These are phyloP conservation scores for Sibirionetta formosa DNA, from an alignment of 2,797 vertebrate species.

Conservation along the genomic window DNA sequence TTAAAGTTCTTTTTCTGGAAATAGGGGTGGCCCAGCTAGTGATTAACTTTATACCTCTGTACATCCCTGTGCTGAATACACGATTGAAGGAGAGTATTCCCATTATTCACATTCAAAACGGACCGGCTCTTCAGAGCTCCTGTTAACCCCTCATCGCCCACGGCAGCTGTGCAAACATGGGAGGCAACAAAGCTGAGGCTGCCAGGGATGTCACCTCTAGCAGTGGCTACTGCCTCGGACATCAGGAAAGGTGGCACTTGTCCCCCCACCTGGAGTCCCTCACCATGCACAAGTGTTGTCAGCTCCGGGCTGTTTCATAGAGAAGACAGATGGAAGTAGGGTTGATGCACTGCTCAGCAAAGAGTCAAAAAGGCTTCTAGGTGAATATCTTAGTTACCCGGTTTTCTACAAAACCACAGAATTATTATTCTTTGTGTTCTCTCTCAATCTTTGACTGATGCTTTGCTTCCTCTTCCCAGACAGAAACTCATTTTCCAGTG, in stretches of 20 bases:
- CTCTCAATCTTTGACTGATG: background rate
- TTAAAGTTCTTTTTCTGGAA: slow-evolving; percentile 82
- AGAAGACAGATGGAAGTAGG: background rate
- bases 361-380: background rate
- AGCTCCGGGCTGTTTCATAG: fast-evolving
- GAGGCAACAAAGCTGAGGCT: background rate
- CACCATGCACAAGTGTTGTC: fast-evolving
- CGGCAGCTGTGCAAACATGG: background rate
- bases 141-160: slow-evolving; percentile 56
- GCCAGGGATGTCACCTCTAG: fast-evolving
- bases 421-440: background rate
- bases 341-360: background rate
- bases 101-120: slow-evolving; percentile 74
- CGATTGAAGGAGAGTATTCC: slow-evolving; percentile 80
- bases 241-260: fast-evolving
- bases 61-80: slow-evolving; percentile 77
- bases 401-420: background rate
- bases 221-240: background rate
- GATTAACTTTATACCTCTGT: slow-evolving; percentile 81
- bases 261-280: background rate
- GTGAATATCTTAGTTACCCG: background rate
- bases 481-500: background rate
- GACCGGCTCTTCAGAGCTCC: slow-evolving; percentile 32
- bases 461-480: background rate
- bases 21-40: slow-evolving; percentile 75